Evolutionary conservation across 2,888 invertebrate species (phyloP).

Genomic region (Sepioteuthis lessoniana): DNA sequence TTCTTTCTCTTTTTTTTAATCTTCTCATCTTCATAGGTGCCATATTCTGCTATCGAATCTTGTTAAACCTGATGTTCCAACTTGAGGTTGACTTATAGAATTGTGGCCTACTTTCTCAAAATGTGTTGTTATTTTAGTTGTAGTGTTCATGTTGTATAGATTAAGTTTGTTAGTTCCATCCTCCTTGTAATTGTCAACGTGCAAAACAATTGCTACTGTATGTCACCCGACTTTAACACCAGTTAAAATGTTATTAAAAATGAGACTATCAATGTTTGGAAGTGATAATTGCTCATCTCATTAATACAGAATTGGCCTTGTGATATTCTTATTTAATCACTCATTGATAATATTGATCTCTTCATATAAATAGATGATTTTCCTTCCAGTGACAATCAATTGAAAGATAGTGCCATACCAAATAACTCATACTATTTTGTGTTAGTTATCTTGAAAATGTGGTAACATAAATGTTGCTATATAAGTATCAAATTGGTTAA

Average conservation of each 20-base stretch:
- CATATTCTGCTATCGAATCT: background rate
- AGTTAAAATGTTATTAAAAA: conserved; percentile 17
- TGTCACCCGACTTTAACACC: background rate
- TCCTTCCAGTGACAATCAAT: background rate
- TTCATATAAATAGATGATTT: background rate
- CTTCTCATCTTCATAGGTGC: background rate
- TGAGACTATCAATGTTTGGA: background rate
- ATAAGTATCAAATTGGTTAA: background rate
- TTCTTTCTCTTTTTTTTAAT: background rate
- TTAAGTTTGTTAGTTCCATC: background rate
- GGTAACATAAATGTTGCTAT: background rate
- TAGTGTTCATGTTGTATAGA: background rate
- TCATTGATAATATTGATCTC: background rate
- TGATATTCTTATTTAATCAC: background rate
- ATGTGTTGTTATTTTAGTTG: background rate
- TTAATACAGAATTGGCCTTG: background rate
- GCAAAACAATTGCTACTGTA: background rate
- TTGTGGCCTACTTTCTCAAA: background rate
- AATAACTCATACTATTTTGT: background rate
- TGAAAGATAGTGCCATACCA: too few species aligned
- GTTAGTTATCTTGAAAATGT: background rate
- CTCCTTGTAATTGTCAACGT: background rate
- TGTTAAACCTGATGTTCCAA: background rate
- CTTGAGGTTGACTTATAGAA: background rate
- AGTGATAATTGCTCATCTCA: conserved; percentile 8